Conservation (phyloP, 2,888 invertebrate species). For the Harmothoe impar region DNA sequence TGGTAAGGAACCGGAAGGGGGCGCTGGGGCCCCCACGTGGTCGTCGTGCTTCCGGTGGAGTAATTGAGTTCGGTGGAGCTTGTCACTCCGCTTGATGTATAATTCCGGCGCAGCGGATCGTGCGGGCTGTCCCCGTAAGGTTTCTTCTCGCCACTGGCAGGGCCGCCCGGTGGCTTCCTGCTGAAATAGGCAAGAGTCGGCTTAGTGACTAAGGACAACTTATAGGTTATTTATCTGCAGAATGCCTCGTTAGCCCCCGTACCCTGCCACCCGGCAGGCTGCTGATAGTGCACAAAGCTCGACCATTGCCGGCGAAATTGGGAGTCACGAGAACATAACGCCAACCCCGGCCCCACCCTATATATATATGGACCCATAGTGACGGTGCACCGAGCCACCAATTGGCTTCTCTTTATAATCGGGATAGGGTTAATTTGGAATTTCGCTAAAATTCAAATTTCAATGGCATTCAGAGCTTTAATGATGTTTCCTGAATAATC, state of each 20-base stretch:
- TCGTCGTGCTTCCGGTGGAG: constrained; percentile 44
- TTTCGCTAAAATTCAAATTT: neutral
- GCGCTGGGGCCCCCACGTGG: neutral
- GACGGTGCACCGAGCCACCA: neutral
- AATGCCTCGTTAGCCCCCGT: too few relatives aligned
- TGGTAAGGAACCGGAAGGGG: neutral
- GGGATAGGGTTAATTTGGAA: neutral
- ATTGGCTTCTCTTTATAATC: neutral
- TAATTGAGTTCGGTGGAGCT: constrained; percentile 43
- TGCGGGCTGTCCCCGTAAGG: constrained; percentile 46
- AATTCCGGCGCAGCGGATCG: constrained; percentile 41
- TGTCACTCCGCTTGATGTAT: constrained; percentile 40
- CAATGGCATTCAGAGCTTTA: too few relatives aligned
- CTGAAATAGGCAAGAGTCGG: neutral
- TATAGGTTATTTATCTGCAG: too few relatives aligned
- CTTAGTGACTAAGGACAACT: too few relatives aligned
- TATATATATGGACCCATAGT: too few relatives aligned
- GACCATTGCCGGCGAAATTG: too few relatives aligned
- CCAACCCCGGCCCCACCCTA: too few relatives aligned
- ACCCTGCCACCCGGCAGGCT: too few relatives aligned
- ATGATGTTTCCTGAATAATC: too few relatives aligned
- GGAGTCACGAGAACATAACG: too few relatives aligned
- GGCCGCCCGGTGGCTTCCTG: constrained; percentile 41
- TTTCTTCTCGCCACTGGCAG: constrained; percentile 2
- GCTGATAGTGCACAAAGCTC: too few relatives aligned